Conservation (phyloP, 2,888 invertebrate genomes). For the Melieria picta region DNA sequence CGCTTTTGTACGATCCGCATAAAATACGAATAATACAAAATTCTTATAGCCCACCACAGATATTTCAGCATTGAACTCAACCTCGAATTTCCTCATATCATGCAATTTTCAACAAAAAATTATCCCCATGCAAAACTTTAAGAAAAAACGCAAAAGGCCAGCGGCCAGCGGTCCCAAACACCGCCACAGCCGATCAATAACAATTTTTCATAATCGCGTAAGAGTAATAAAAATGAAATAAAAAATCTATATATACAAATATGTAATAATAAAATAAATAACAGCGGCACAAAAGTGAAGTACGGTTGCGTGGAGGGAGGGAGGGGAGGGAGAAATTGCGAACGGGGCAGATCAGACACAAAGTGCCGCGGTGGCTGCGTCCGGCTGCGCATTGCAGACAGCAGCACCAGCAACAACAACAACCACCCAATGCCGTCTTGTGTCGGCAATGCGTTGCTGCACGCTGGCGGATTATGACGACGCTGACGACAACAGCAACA, state of each 20-base stretch:
- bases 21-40: too few species aligned
- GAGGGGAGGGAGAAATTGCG: slow-evolving; percentile 1
- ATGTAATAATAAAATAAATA: too few species aligned
- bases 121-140: too few species aligned
- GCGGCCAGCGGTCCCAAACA: background rate
- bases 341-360: slow-evolving; percentile 10
- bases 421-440: background rate
- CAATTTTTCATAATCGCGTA: slow-evolving; percentile 12
- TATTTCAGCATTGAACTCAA: too few species aligned
- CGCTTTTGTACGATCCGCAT: too few species aligned
- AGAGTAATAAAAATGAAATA: slow-evolving; percentile 13
- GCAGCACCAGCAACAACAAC: background rate
- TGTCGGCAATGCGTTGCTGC: background rate
- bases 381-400: background rate
- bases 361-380: background rate
- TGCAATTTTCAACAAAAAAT: too few species aligned
- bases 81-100: too few species aligned
- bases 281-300: slow-evolving; percentile 7
- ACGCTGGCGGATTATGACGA: slow-evolving; percentile 7
- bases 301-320: background rate
- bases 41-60: too few species aligned
- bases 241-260: too few species aligned
- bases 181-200: background rate
- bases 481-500: slow-evolving; percentile 24
- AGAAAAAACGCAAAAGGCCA: background rate